phyloP scores from a whole-genome alignment of 2,888 invertebrate species.

The Pyralis farinalis region DNA sequence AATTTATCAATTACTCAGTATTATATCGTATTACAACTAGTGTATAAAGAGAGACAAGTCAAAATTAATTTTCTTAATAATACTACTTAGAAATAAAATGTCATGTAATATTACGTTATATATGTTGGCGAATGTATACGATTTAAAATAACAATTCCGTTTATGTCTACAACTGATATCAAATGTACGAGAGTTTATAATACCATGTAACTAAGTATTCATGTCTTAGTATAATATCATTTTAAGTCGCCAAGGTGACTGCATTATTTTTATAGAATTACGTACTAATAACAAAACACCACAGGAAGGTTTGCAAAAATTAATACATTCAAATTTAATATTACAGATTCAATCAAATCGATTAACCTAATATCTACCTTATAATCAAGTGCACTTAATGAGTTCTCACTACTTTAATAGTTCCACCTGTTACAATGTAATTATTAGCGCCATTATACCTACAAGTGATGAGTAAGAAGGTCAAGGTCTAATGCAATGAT shows the following conservation, averaged over 20 bases:
- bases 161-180: background rate
- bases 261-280: slow-evolving; percentile 9
- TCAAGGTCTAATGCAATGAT: too few relatives aligned
- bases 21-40: slow-evolving; percentile 9
- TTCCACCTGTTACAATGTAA: slow-evolving; percentile 41
- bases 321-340: slow-evolving; percentile 47
- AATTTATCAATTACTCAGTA: slow-evolving; percentile 4
- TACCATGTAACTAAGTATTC: slow-evolving; percentile 6
- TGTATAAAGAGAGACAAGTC: slow-evolving; percentile 26
- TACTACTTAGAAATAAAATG: too few relatives aligned
- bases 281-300: slow-evolving; percentile 20
- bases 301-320: slow-evolving; percentile 27
- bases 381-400: slow-evolving; percentile 74
- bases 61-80: slow-evolving; percentile 11
- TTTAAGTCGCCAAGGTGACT: slow-evolving; percentile 9
- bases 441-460: slow-evolving; percentile 37
- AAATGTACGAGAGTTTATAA: background rate
- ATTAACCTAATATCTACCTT: slow-evolving; percentile 42
- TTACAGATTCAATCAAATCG: slow-evolving; percentile 36
- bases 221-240: slow-evolving; percentile 3
- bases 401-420: slow-evolving; percentile 61
- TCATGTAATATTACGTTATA: too few relatives aligned
- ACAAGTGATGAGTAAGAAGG: slow-evolving; percentile 14
- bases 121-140: too few relatives aligned
- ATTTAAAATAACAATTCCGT: background rate